These are phyloP conservation scores for Hystrix cristata DNA, from an alignment of 2,113 vertebrate genomes.

Conservation along the genomic window DNA sequence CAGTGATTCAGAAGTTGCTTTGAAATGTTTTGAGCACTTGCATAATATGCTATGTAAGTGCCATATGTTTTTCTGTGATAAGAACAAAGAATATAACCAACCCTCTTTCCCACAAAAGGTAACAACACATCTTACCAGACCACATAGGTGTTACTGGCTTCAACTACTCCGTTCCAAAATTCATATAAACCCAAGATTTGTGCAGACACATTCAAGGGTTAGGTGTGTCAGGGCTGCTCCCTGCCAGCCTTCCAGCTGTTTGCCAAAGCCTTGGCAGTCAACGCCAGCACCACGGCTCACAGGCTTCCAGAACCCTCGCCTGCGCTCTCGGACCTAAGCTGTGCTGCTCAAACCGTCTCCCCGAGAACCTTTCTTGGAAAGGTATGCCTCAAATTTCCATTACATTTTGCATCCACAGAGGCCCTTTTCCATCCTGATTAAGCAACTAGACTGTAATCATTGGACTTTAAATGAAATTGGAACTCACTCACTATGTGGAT, in stretches of 20 bases:
- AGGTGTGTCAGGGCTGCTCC: background rate
- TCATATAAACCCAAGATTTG: background rate
- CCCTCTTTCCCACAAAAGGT: background rate
- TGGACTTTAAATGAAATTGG: background rate
- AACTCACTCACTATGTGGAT: background rate
- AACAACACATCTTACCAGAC: background rate
- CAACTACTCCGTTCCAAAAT: background rate
- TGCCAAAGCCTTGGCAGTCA: background rate
- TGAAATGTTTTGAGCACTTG: background rate
- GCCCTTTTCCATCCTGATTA: background rate
- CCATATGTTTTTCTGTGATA: background rate
- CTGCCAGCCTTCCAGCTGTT: background rate
- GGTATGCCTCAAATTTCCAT: background rate
- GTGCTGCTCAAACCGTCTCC: background rate
- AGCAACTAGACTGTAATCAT: background rate
- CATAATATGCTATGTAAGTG: background rate
- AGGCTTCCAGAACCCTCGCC: background rate
- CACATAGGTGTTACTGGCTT: background rate
- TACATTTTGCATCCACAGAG: background rate
- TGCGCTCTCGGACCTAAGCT: background rate
- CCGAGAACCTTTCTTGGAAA: background rate
- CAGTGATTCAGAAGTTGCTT: background rate
- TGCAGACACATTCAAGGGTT: background rate
- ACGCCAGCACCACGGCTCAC: background rate
- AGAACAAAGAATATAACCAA: background rate